Base-by-base conservation (phyloP, 2,113 vertebrate genomes). In the Neotragus pygmaeus region DNA sequence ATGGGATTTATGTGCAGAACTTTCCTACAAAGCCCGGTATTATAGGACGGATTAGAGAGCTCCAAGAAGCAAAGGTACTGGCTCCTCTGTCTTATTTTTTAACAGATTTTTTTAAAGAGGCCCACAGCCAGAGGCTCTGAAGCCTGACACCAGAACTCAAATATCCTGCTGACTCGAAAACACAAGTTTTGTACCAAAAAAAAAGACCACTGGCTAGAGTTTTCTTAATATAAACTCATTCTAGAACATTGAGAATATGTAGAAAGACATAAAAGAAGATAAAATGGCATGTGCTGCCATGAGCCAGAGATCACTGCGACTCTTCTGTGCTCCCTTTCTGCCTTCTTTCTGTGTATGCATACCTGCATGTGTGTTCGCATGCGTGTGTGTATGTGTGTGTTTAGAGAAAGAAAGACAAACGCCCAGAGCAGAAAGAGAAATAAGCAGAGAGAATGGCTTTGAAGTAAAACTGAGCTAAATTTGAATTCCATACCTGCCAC, bases 11-110 rank as follows among this genome's bases (percentile, higher is more conserved):
- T n/a, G 90, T 64, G 51, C 92, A 98, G 95, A 81, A 55, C 91
- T 97, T 92, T 73, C 95, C 90, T 97, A 98, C 96, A 98, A 97
- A 97, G 93, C 94, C 58, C 84, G 91, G 95, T 84, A 96, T 97
- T 97, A 94, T 91, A 96, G 91, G 91, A 70, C 55, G 87, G 95
- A 97, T 97, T 94, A 88, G 45, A 87, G 33, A 23, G 95, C 62
- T 96, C 95, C 92, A 58, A 75, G 88, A 90, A 77, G 88, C 96
- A 39, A 33, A 90, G 66, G 64, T 90, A 62, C 15, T 58, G 92
- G 77, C 57, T 66, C 84, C 75, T 64, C 94, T 78, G 77, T 51
- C 86, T 96, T 30, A n/a, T 13, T 85, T 43, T 28, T 66, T 78
- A 88, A 60, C 57, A 70, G 66, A 33, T 75, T 53, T 87, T 75